phyloP scores from a whole-genome alignment of 2,797 vertebrate species.

The Trematomus bernacchii region DNA sequence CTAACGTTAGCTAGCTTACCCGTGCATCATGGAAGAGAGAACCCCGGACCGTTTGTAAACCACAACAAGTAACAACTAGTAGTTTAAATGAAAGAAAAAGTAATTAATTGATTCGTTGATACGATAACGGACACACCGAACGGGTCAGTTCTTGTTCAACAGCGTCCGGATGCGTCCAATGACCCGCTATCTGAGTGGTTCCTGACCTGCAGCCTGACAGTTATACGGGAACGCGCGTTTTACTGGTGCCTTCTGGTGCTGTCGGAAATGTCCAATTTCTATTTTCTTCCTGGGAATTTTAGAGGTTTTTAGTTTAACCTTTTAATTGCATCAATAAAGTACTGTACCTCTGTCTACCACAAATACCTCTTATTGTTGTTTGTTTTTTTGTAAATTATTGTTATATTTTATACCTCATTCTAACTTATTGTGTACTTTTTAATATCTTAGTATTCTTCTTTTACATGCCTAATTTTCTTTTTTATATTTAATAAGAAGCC shows the following conservation, averaged over 20 bases:
- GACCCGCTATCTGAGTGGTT: constrained; percentile 31
- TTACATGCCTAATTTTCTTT: no score
- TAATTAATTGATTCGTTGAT: accelerated
- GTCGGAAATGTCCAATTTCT: constrained; percentile 22
- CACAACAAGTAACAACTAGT: not conserved
- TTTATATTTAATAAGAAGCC: no score
- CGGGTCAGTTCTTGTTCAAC: not conserved
- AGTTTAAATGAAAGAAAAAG: accelerated
- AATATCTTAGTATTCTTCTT: no score
- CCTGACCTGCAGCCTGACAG: constrained; percentile 40
- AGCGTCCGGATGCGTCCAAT: not conserved
- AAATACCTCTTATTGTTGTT: no score
- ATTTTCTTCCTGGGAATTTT: not conserved
- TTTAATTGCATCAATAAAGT: no score
- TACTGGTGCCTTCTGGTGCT: constrained; percentile 9
- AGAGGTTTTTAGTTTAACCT: not conserved
- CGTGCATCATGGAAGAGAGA: constrained; percentile 39
- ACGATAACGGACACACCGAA: not conserved
- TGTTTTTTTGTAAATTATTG: no score
- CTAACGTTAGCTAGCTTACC: constrained; percentile 55
- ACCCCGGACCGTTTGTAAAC: not conserved
- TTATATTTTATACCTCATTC: not conserved
- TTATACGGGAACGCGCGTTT: constrained; percentile 8
- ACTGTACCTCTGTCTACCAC: no score
- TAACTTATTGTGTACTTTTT: no score